Conservation (phyloP, 2,797 vertebrate genomes). For the Sebastes vulpes region DNA sequence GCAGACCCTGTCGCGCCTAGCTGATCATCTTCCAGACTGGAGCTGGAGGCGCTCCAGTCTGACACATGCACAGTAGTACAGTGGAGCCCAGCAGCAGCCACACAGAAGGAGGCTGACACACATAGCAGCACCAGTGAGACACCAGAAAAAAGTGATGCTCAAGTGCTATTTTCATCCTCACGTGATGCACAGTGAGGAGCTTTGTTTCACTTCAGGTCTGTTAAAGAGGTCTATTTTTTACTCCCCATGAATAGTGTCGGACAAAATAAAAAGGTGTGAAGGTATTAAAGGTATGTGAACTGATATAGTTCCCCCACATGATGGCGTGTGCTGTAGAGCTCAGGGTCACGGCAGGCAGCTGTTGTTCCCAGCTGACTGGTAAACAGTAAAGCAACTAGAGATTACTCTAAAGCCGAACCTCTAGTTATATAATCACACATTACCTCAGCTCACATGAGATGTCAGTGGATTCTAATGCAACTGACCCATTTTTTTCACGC, state of each 20-base stretch:
- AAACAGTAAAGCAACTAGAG: constrained; percentile 14
- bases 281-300: not conserved
- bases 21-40: constrained; percentile 76
- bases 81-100: constrained; percentile 50
- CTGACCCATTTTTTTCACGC: constrained; percentile 38
- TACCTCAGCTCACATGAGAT: constrained; percentile 23
- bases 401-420: constrained; percentile 32
- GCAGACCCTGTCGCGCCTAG: constrained; percentile 46
- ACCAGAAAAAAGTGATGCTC: constrained; percentile 17
- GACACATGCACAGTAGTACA: constrained; percentile 65
- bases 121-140: constrained; percentile 52
- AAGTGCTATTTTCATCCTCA: constrained; percentile 44
- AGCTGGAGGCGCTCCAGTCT: constrained; percentile 76
- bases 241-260: not conserved
- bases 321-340: not conserved
- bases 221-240: constrained; percentile 4
- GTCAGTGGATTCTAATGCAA: constrained; percentile 17
- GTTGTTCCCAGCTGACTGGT: constrained; percentile 36
- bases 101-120: constrained; percentile 61
- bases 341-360: constrained; percentile 24
- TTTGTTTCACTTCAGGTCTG: not conserved
- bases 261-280: not conserved
- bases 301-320: not conserved
- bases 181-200: not conserved
- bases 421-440: constrained; percentile 44